A percentile compares a stretch with the other conserved stretches of the same genome.
Conservation (phyloP, 1,140 invertebrate species). For the Diabrotica virgifera region DNA sequence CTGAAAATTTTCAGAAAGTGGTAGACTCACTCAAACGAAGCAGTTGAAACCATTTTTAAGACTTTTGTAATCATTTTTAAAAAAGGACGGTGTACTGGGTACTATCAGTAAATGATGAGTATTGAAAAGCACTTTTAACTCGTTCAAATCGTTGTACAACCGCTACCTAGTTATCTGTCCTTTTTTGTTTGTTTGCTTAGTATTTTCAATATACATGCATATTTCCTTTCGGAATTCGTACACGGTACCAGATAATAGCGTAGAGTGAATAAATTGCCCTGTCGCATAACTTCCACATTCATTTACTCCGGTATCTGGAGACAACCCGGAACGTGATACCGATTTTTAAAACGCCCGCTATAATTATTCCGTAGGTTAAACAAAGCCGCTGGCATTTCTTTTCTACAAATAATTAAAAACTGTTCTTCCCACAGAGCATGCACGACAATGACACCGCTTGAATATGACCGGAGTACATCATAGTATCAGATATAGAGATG, state of each 20-base stretch:
- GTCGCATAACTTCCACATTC: conserved; percentile 27
- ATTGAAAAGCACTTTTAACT: no score
- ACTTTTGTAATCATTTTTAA: no score
- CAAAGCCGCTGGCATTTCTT: conserved; percentile 7
- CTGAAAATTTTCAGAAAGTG: no score
- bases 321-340: conserved; percentile 16
- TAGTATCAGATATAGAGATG: not conserved
- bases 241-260: conserved; percentile 25
- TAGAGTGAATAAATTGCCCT: conserved; percentile 25
- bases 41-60: no score
- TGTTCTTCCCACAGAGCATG: conserved; percentile 17
- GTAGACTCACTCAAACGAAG: no score
- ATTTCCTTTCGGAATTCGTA: no score
- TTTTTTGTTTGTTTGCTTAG: no score
- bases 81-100: no score
- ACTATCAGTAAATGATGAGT: no score
- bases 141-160: no score
- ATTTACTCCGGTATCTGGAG: conserved; percentile 10
- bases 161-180: no score
- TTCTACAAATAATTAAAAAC: conserved; percentile 18
- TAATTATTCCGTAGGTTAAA: conserved; percentile 17
- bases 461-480: conserved; percentile 9
- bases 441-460: conserved; percentile 20
- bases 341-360: conserved; percentile 12
- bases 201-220: no score